A percentile compares a stretch with the other conserved stretches of the same genome.
phyloP scores from a whole-genome alignment of 2,888 invertebrate genomes.

The Caprella mutica region DNA sequence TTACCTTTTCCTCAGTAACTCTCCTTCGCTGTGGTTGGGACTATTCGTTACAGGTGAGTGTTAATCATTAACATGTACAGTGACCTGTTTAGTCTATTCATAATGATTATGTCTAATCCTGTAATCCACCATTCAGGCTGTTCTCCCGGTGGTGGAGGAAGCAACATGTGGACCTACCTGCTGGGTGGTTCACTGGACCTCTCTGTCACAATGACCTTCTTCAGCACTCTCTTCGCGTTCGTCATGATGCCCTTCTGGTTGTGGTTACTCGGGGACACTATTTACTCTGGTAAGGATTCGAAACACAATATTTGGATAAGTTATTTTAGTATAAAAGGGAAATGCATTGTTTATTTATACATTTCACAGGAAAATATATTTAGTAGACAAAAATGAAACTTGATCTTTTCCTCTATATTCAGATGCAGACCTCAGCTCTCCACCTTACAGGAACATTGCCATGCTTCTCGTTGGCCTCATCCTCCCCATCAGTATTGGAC shows the following conservation, averaged over 20 bases:
- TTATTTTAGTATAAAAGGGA: not conserved
- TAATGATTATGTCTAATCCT: not conserved
- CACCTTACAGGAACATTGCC: slow-evolving; percentile 67
- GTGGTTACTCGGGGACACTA: slow-evolving; percentile 19
- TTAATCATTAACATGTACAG: slow-evolving; percentile 1
- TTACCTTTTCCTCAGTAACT: slow-evolving; percentile 55
- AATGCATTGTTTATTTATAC: not conserved
- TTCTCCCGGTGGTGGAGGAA: slow-evolving; percentile 86
- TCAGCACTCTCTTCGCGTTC: slow-evolving; percentile 76
- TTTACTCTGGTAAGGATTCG: slow-evolving; percentile 10
- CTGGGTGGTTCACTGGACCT: slow-evolving; percentile 84
- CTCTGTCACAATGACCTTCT: slow-evolving; percentile 87
- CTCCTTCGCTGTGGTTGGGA: slow-evolving; percentile 62
- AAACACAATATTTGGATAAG: not conserved
- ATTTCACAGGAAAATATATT: too few relatives aligned
- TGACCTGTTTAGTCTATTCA: slow-evolving; percentile 22
- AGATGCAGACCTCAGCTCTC: slow-evolving; percentile 19
- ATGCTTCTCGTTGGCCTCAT: slow-evolving; percentile 62
- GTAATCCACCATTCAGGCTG: too few relatives aligned
- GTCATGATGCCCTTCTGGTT: slow-evolving; percentile 42
- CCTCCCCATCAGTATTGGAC: slow-evolving; percentile 61
- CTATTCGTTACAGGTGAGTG: slow-evolving; percentile 80
- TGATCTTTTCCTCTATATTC: not conserved
- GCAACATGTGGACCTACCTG: slow-evolving; percentile 89
- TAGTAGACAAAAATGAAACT: too few relatives aligned